Base-by-base conservation (phyloP, 2,888 invertebrate genomes). In the Bugula neritina region DNA sequence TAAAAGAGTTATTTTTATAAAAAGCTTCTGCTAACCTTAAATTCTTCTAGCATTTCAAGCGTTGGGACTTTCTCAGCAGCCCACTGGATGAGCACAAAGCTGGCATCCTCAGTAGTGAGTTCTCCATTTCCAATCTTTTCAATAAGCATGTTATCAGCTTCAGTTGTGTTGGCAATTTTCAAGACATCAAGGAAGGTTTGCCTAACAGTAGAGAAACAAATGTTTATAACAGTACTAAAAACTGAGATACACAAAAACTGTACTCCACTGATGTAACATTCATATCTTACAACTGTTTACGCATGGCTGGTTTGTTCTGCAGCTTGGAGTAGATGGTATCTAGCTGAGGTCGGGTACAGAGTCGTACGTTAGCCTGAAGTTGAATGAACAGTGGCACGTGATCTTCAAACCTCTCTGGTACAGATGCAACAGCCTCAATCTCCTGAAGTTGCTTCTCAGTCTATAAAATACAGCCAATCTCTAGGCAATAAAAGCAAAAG, bases 41-140 rank as follows among this genome's bases (percentile, higher is more conserved):
- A n/a, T n/a, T 57, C 5, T 17, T 57, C 57, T 23, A 57, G 57
- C n/a, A 57, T 57, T 5, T 17, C 5, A 10, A n/a, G 10, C 13
- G 57, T 57, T 3, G 57, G 57, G 5, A 57, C 57, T 57, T 57
- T 57, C n/a, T 57, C 57, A 23, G 57, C 23, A 5, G 57, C 25
- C 57, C 57, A 57, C 5, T 23, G 13, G 57, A 57, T 10, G 17
- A 57, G 5, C 23, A 57, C 23, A n/a, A 25, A 57, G 57, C 13
- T 57, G 23, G 57, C 57, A 5, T 57, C 57, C 25, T n/a, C 17
- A 5, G 5, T 5, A 5, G 17, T 3, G 25, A 57, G 13, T 23
- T 57, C 57, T 23, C 25, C 57, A 23, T 5, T n/a, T 13, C 5
- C 5, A 5, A 57, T 57, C 23, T 57, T 57, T 17, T 57, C 25